A percentile compares a stretch with the other conserved stretches of the same genome.
phyloP scores from a whole-genome alignment of 2,113 vertebrate genomes.

The Narcine bancroftii region DNA sequence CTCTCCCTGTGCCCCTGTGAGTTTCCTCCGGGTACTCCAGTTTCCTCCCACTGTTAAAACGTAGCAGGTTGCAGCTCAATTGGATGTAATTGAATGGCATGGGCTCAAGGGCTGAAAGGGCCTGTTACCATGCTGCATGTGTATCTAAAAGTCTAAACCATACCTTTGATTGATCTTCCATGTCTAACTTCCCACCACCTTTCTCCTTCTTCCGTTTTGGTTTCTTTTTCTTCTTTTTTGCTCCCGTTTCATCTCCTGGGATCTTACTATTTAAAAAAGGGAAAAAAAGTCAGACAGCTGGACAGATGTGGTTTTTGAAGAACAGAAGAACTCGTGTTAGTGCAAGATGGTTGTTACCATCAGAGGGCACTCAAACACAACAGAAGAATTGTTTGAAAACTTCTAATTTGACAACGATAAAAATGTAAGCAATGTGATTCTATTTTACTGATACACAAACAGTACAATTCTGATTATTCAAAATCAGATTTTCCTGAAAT shows the following conservation, averaged over 20 bases:
- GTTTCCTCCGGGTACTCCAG: no score
- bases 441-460: background rate
- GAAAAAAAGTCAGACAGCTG: background rate
- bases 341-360: background rate
- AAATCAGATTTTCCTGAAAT: no score
- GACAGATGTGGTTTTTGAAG: background rate
- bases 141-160: no score
- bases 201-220: constrained; percentile 93
- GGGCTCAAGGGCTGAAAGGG: no score
- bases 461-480: no score
- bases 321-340: no score
- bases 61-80: no score
- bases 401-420: background rate
- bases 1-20: no score
- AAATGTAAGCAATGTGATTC: background rate
- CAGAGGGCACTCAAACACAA: no score
- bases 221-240: constrained; percentile 98
- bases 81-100: no score
- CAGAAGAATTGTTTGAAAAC: background rate
- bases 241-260: constrained; percentile 73
- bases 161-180: constrained; percentile 40
- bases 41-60: no score
- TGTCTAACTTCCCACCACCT: constrained; percentile 63
- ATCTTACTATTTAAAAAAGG: constrained; percentile 63
- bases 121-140: no score